Base-by-base conservation (phyloP, 2,888 invertebrate species). In the Trichopoda pennipes region DNA sequence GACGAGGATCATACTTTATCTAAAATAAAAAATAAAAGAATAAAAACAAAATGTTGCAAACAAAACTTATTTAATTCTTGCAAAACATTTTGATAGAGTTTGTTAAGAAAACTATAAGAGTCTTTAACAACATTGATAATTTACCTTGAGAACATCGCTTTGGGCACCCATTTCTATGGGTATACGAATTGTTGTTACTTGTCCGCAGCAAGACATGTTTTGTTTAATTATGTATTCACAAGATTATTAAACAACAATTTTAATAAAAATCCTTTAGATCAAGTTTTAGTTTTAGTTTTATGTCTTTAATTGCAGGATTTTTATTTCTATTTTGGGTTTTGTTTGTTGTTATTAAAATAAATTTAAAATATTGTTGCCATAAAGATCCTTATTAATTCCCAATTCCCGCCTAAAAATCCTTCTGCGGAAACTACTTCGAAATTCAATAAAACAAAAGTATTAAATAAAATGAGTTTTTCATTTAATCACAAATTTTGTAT, bases 81-180 rank as follows among this genome's bases (percentile, higher is more conserved):
- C 66, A 21, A 74, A 64, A 51, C 75, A 80, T 76, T 76, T 69
- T 76, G 73, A 53, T 61, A 66, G 60, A 49, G 12, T 21, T 74
- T 61, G 28, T 35, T 56, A n/a, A 17, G 17, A 42, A 16, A 42
- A 42, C 49, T 69, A 49, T 66, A 47, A 58, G 28, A 69, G 42
- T 19, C 55, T 53, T 14, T 38, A 17, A 19, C 3, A 49, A 55
- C 21, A 47, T 17, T n/a, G n/a, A 23, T 55, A 72, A n/a, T 80
- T 94, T 92, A 96, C 96, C 94, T 95, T 96, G 85, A 96, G 92
- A 84, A 94, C 91, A 87, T 96, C 96, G 83, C 97, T 96, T 88
- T 95, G 95, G 87, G 94, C 94, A 88, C 89, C 93, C 86, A 95
- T 92, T 90, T 94, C 95, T 89, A 97, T 94, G 84, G 97, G 96